These are phyloP conservation scores for Xestia ashworthii DNA, from an alignment of 2,888 invertebrate genomes.

Conservation along the genomic window DNA sequence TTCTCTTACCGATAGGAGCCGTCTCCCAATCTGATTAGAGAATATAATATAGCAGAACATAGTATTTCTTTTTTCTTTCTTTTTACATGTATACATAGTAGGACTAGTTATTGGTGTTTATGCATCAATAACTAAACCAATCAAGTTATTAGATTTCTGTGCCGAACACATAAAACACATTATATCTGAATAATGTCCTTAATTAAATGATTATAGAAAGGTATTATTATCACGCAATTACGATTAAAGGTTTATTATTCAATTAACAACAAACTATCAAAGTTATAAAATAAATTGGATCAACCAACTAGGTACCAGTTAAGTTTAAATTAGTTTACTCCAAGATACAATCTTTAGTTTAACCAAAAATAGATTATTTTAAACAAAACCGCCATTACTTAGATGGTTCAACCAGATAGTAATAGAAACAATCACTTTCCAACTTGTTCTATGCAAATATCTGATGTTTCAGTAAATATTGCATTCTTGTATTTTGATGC, in stretches of 20 bases:
- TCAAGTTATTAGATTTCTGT: constrained; percentile 6
- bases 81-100: background rate
- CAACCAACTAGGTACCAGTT: background rate
- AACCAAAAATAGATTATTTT: constrained; percentile 35
- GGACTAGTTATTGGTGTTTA: background rate
- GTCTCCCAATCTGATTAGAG: background rate
- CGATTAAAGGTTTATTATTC: constrained; percentile 6
- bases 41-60: background rate
- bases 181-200: background rate
- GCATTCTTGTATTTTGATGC: constrained; percentile 7
- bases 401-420: constrained; percentile 40
- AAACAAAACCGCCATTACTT: constrained; percentile 42
- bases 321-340: constrained; percentile 22
- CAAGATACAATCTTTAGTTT: constrained; percentile 18
- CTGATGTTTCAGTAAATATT: constrained; percentile 47
- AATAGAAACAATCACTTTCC: constrained; percentile 61
- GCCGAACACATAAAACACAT: background rate
- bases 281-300: constrained; percentile 24
- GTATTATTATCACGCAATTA: background rate
- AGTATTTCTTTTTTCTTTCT: background rate
- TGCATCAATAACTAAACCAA: constrained; percentile 8
- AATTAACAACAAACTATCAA: constrained; percentile 23
- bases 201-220: constrained; percentile 8
- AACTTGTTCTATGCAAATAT: constrained; percentile 56
- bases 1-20: background rate